Conservation (phyloP, 2,113 vertebrate species). For the Microcebus griseorufus region DNA sequence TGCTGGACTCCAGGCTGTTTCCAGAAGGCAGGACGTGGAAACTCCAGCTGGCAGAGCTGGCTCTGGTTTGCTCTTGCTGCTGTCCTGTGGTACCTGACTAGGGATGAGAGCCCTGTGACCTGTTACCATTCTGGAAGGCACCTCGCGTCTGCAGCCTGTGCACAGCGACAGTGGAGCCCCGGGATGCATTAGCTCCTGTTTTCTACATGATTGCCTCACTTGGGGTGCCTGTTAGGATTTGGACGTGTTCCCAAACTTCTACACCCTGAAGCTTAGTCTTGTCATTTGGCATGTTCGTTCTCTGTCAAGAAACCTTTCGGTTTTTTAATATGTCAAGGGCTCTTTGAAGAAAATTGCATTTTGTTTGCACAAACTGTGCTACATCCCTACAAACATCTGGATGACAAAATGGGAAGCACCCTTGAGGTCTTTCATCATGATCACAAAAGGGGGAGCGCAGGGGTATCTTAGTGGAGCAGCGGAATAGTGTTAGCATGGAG, state of each 20-base stretch:
- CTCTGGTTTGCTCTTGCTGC: neutral
- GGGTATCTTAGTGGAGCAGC: fast-evolving
- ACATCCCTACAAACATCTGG: fast-evolving
- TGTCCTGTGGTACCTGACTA: fast-evolving
- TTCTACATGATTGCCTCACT: fast-evolving
- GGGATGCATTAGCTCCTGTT: fast-evolving
- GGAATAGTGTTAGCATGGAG: neutral
- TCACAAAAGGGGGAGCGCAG: neutral
- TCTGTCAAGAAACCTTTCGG: neutral
- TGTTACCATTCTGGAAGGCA: neutral
- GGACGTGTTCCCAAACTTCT: no score
- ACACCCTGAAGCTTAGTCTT: neutral
- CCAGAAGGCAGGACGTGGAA: neutral
- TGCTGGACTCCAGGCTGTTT: neutral
- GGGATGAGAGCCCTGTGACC: neutral
- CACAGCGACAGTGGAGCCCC: fast-evolving
- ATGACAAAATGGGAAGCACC: neutral
- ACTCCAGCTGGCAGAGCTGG: neutral
- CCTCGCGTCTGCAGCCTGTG: fast-evolving
- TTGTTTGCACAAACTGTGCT: neutral
- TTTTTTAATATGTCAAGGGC: neutral
- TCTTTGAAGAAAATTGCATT: neutral
- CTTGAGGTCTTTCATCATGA: neutral
- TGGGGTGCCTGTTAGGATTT: neutral
- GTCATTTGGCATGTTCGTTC: neutral